These are phyloP conservation scores for Pogona vitticeps DNA, from an alignment of 2,113 vertebrate species.

Conservation along the genomic window DNA sequence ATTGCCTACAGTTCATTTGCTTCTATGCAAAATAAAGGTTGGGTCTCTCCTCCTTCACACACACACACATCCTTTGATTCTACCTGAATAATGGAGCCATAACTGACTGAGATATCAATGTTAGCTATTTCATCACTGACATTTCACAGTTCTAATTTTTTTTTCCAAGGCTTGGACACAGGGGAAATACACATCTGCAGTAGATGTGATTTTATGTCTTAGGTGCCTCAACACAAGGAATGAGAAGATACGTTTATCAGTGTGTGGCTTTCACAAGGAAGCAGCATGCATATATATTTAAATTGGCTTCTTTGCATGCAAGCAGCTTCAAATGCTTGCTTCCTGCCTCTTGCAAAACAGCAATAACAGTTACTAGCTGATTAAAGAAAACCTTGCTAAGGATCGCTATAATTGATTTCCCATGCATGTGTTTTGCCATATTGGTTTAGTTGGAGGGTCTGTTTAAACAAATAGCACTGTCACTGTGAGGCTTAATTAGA, in stretches of 20 bases:
- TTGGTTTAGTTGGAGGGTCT: constrained; percentile 77
- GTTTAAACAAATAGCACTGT: constrained; percentile 78
- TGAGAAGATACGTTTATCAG: not conserved
- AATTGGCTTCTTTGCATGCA: constrained; percentile 39
- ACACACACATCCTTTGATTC: too few relatives aligned
- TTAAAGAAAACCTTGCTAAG: constrained; percentile 69
- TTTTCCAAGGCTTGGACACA: not conserved
- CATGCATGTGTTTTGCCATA: constrained; percentile 66
- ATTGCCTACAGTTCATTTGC: not conserved
- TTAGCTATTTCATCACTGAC: not conserved
- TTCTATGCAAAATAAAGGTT: not conserved
- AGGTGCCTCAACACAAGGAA: not conserved
- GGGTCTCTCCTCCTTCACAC: not conserved
- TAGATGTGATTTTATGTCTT: not conserved
- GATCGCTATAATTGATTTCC: constrained; percentile 74
- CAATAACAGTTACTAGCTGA: constrained; percentile 65
- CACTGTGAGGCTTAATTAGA: constrained; percentile 76
- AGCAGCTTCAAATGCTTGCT: constrained; percentile 41
- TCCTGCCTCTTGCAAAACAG: constrained; percentile 2
- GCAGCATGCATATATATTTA: constrained; percentile 54
- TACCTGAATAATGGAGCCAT: not conserved
- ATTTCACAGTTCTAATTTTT: not conserved
- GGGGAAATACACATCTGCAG: not conserved
- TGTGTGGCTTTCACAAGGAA: constrained; percentile 43
- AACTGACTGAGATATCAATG: not conserved